Conservation (phyloP, 2,797 vertebrate genomes). For the Cyprinodon diabolis region DNA sequence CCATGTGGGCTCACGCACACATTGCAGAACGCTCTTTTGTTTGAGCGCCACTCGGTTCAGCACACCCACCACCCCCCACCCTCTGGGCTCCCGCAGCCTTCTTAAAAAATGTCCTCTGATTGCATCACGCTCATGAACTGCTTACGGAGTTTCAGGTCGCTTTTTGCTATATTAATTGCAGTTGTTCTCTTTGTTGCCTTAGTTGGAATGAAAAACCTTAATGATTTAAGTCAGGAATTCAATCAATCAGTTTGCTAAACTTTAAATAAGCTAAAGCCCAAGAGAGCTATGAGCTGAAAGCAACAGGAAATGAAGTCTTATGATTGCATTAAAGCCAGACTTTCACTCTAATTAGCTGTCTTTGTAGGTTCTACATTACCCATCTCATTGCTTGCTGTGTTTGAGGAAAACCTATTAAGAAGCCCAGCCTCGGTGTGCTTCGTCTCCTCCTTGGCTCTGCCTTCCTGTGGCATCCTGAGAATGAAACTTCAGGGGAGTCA, state of each 20-base stretch:
- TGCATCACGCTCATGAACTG: conserved; percentile 42
- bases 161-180: background rate
- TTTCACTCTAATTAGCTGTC: background rate
- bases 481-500: conserved; percentile 62
- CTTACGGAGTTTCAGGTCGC: background rate
- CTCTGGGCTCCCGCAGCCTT: conserved; percentile 24
- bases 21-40: conserved; percentile 67
- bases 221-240: conserved; percentile 19
- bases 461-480: conserved; percentile 69
- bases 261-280: conserved; percentile 35
- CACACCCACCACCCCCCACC: conserved; percentile 25
- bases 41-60: conserved; percentile 55
- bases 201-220: background rate
- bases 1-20: conserved; percentile 62
- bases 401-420: conserved; percentile 24
- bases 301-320: conserved; percentile 45
- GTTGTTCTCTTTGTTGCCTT: conserved; percentile 1
- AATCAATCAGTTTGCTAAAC: conserved; percentile 44
- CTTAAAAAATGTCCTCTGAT: conserved; percentile 40
- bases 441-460: conserved; percentile 53
- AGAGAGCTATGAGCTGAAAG: conserved; percentile 8
- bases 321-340: conserved; percentile 10
- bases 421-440: conserved; percentile 2
- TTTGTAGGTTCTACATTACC: conserved; percentile 22
- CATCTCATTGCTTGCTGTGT: background rate